Conservation (phyloP, 2,797 vertebrate species). For the Coreius guichenoti region DNA sequence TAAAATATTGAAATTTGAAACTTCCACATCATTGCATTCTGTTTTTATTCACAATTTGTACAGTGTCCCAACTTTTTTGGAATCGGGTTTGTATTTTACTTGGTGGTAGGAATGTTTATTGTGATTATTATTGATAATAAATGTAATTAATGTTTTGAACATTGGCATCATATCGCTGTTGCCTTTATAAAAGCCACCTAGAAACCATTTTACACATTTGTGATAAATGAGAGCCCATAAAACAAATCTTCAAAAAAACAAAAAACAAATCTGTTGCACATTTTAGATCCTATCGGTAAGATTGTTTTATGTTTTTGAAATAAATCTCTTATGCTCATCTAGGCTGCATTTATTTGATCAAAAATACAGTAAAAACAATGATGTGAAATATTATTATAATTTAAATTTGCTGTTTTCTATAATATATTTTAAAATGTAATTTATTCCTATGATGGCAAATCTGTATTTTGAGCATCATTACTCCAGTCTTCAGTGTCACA, state of each 20-base stretch:
- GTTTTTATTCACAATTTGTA: too few species aligned
- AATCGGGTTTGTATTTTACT: too few species aligned
- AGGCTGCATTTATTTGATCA: not conserved
- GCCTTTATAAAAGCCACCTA: not conserved
- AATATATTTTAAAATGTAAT: not conserved
- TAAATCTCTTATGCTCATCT: not conserved
- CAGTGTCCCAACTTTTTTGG: too few species aligned
- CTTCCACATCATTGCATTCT: too few species aligned
- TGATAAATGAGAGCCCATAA: not conserved
- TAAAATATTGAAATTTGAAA: too few species aligned
- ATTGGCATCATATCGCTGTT: not conserved
- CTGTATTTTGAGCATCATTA: too few species aligned
- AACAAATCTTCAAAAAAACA: not conserved
- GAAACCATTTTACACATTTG: not conserved
- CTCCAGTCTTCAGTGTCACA: not conserved
- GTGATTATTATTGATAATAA: not conserved
- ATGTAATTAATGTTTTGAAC: not conserved
- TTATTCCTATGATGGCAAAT: not conserved
- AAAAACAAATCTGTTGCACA: not conserved
- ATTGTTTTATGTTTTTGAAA: not conserved
- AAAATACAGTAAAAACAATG: not conserved
- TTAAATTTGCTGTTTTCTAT: too few species aligned
- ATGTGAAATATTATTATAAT: not conserved
- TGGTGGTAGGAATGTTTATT: not conserved
- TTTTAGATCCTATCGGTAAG: not conserved